Percentiles rank a stretch among this genome's conserved stretches.
These are phyloP conservation scores for Cervus canadensis DNA, from an alignment of 2,113 vertebrate genomes.

Conservation along the genomic window DNA sequence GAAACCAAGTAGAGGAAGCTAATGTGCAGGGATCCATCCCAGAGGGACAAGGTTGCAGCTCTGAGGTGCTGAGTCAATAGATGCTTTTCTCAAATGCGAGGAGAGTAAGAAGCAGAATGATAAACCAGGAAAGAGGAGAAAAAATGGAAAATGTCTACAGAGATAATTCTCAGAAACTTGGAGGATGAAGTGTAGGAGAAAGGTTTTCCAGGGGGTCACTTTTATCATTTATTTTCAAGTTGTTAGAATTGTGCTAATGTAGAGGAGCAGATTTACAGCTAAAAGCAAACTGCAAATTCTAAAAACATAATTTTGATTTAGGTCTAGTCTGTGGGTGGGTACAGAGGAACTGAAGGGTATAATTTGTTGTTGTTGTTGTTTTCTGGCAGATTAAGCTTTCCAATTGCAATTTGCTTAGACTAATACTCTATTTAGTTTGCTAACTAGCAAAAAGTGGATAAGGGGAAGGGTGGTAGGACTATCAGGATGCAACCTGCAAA, in stretches of 20 bases:
- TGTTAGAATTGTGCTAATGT: not conserved
- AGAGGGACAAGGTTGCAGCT: not conserved
- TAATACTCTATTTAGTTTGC: not conserved
- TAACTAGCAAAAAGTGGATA: not conserved
- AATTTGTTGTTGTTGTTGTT: conserved; percentile 1
- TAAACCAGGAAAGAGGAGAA: not conserved
- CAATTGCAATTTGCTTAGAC: not conserved
- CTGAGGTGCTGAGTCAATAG: not conserved
- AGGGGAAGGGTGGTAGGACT: not conserved
- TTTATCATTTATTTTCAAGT: not conserved
- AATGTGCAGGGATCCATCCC: not conserved
- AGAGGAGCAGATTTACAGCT: not conserved
- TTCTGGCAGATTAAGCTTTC: conserved; percentile 24
- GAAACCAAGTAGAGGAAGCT: not conserved
- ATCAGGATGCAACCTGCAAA: not conserved
- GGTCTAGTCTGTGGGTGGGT: not conserved
- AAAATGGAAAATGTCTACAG: not conserved
- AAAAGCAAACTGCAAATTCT: not conserved
- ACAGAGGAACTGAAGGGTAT: not conserved
- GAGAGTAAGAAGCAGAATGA: not conserved
- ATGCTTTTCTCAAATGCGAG: not conserved
- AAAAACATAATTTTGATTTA: not conserved
- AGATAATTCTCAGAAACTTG: not conserved
- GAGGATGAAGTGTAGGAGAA: not conserved
- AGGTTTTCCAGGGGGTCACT: not conserved